A percentile compares a stretch with the other conserved stretches of the same genome.
Conservation (phyloP, 2,113 vertebrate species). For the Hippocampus barbouri region DNA sequence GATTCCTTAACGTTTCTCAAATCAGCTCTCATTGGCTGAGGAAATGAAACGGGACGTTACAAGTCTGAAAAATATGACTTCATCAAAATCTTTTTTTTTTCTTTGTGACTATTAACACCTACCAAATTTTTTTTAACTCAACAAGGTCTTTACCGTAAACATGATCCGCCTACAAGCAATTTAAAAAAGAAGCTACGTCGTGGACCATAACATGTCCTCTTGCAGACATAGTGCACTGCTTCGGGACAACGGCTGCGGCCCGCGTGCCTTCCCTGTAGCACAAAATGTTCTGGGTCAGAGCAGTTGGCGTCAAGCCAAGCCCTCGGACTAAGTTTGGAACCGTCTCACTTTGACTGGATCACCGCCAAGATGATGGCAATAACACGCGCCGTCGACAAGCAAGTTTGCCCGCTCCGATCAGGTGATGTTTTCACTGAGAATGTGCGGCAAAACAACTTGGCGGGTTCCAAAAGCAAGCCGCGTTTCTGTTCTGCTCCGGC, state of each 20-base stretch:
- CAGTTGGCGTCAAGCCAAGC: constrained; percentile 49
- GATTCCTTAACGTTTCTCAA: too few species aligned
- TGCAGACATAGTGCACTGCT: too few species aligned
- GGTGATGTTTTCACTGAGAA: not conserved
- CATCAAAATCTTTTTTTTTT: too few species aligned
- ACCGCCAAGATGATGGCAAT: not conserved
- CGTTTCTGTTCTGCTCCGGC: not conserved
- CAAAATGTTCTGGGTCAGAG: constrained; percentile 64
- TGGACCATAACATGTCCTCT: too few species aligned
- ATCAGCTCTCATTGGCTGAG: too few species aligned
- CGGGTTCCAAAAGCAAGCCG: not conserved
- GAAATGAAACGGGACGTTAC: too few species aligned
- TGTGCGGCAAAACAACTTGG: not conserved
- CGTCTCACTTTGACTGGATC: not conserved
- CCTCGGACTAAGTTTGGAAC: constrained; percentile 37
- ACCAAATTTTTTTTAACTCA: too few species aligned
- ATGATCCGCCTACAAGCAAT: too few species aligned
- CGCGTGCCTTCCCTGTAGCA: constrained; percentile 40
- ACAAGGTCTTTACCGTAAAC: too few species aligned
- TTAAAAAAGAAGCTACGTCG: too few species aligned
- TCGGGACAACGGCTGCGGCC: constrained; percentile 30
- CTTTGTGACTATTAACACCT: too few species aligned
- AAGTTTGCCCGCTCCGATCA: not conserved
- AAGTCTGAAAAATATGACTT: too few species aligned
- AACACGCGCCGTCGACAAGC: not conserved